Evolutionary conservation across 2,888 invertebrate genomes (phyloP).

Genomic region (Chrysolina oricalcia): DNA sequence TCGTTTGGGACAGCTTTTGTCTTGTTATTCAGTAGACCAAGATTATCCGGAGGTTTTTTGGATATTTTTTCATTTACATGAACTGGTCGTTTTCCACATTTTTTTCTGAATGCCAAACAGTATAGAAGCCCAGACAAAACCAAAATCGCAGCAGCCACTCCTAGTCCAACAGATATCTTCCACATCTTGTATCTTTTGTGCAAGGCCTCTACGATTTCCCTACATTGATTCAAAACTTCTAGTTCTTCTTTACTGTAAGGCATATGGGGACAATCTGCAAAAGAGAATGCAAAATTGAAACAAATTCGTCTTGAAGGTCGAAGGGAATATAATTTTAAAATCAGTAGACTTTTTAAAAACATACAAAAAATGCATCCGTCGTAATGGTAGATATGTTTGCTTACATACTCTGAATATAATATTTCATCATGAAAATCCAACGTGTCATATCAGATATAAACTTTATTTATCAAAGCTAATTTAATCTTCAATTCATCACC

Average conservation of each 20-base stretch:
- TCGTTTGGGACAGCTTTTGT: background rate
- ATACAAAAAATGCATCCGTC: no score
- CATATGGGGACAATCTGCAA: background rate
- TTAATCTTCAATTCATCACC: no score
- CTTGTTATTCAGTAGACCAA: background rate
- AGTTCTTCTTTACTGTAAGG: background rate
- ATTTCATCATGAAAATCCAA: no score
- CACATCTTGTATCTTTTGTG: background rate
- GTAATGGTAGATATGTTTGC: no score
- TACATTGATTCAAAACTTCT: background rate
- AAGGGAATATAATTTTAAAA: no score
- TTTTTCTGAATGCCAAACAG: background rate
- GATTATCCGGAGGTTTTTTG: slow-evolving; percentile 3
- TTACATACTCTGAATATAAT: no score
- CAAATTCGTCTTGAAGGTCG: no score
- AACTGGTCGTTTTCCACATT: background rate
- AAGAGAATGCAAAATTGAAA: background rate
- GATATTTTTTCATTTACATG: background rate
- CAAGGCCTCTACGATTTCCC: background rate
- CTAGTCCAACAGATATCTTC: background rate
- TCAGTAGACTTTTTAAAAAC: no score
- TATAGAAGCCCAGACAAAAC: background rate
- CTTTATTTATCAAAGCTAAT: no score
- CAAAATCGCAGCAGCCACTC: background rate
- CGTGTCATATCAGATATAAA: no score